Evolutionary conservation across 2,888 invertebrate genomes (phyloP).

Genomic region (Orchesella flavescens): DNA sequence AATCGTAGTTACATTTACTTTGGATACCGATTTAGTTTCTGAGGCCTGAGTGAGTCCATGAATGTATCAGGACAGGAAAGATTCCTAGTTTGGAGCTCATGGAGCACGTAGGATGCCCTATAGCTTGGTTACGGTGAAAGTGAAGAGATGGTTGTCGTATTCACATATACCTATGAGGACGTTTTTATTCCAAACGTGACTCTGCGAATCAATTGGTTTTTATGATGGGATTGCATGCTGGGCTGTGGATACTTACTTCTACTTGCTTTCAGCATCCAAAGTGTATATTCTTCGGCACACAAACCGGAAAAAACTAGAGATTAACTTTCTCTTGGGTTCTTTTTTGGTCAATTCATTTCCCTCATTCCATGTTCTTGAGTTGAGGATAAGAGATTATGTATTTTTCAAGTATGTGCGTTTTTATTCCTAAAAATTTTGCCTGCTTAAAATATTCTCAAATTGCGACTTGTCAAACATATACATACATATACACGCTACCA

Average conservation of each 20-base stretch:
- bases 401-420: not conserved
- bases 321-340: conserved; percentile 7
- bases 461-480: not conserved
- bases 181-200: conserved; percentile 39
- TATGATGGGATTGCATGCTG: conserved; percentile 22
- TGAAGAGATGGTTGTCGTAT: no score
- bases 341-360: conserved; percentile 5
- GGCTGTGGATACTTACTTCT: not conserved
- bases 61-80: no score
- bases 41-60: not conserved
- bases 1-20: not conserved
- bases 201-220: conserved; percentile 34
- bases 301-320: not conserved
- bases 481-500: no score
- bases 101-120: not conserved
- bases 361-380: conserved; percentile 1
- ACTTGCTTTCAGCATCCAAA: not conserved
- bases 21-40: not conserved
- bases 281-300: not conserved
- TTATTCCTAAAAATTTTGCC: not conserved
- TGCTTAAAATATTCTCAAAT: conserved; percentile 15
- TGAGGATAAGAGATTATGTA: conserved; percentile 9
- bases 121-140: no score
- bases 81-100: not conserved
- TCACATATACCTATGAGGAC: not conserved